These are phyloP conservation scores for Dendrolimus houi DNA, from an alignment of 2,888 invertebrate genomes.

Conservation along the genomic window DNA sequence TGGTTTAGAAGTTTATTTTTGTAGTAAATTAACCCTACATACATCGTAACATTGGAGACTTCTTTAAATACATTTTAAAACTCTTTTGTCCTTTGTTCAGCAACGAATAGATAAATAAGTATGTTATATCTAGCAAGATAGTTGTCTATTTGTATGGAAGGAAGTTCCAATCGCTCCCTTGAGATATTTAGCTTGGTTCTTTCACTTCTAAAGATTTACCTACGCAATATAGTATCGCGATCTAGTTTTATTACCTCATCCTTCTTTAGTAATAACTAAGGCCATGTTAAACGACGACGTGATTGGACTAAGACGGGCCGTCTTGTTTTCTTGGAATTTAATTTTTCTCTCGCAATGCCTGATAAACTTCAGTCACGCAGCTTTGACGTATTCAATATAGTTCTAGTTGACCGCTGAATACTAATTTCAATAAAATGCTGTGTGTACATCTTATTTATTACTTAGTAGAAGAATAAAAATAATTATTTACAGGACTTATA, in stretches of 20 bases:
- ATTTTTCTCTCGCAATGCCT: conserved; percentile 46
- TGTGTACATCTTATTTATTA: no score
- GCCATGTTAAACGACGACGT: conserved; percentile 13
- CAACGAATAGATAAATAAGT: no score
- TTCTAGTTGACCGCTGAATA: conserved; percentile 39
- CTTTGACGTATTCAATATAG: conserved; percentile 40
- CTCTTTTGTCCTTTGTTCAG: no score
- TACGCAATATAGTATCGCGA: background rate
- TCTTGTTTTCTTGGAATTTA: conserved; percentile 45
- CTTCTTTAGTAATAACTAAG: background rate
- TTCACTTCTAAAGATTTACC: background rate
- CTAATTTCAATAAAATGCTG: conserved; percentile 5
- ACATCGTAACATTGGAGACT: no score
- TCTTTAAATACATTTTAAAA: no score
- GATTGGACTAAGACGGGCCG: conserved; percentile 17
- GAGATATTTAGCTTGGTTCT: background rate
- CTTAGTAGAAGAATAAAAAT: no score
- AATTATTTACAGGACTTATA: no score
- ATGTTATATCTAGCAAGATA: no score
- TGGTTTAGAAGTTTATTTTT: no score
- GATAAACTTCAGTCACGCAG: conserved; percentile 25
- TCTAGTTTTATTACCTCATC: conserved; percentile 1
- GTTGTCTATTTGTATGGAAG: background rate
- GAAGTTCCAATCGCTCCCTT: background rate
- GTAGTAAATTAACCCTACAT: no score